Percentiles rank a stretch among this genome's conserved stretches.
phyloP scores from a whole-genome alignment of 2,113 vertebrate genomes.

The Tretioscincus oriximinensis region DNA sequence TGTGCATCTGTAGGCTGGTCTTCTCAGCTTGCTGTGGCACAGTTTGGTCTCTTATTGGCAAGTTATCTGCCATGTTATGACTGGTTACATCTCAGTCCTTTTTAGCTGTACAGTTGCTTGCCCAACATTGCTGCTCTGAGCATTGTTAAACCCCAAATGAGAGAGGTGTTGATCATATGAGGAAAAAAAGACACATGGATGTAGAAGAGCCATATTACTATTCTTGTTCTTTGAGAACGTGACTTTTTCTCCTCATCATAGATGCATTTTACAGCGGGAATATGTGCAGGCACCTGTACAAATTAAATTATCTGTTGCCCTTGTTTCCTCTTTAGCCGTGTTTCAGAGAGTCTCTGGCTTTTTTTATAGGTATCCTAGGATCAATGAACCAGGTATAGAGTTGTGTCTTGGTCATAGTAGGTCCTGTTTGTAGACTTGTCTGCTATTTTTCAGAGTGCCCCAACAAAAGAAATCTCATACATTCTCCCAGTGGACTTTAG shows the following conservation, averaged over 20 bases:
- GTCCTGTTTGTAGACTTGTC: neutral
- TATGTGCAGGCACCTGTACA: neutral
- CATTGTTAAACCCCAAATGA: too few relatives aligned
- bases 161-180: too few relatives aligned
- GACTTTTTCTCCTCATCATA: neutral
- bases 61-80: too few relatives aligned
- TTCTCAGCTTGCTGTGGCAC: too few relatives aligned
- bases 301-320: neutral
- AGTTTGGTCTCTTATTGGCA: too few relatives aligned
- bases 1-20: too few relatives aligned
- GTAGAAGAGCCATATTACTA: neutral
- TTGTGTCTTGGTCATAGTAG: neutral
- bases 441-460: neutral
- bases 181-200: too few relatives aligned
- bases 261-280: neutral
- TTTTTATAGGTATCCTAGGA: neutral
- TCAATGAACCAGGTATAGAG: conserved; percentile 1
- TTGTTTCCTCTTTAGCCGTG: neutral
- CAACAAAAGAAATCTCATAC: neutral
- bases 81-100: neutral
- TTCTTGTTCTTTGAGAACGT: neutral
- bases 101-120: too few relatives aligned
- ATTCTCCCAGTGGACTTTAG: neutral
- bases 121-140: too few relatives aligned
- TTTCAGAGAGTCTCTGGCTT: rapidly evolving